Percentiles rank a stretch among this genome's conserved stretches.
phyloP scores from a whole-genome alignment of 64 coral and sea anemone genomes.

The Dendronephthya gigantea region DNA sequence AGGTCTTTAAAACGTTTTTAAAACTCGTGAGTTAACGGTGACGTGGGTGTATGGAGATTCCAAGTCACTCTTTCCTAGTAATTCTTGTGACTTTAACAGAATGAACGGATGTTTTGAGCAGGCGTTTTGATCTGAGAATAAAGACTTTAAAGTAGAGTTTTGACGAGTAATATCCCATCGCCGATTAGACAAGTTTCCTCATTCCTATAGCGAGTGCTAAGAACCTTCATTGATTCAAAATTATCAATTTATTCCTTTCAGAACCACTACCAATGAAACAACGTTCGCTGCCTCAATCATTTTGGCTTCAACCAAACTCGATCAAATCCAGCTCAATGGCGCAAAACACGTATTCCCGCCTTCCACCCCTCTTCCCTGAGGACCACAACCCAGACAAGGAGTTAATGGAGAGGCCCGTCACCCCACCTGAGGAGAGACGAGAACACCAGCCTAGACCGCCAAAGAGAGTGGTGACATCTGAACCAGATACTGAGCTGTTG shows the following conservation, averaged over 20 bases:
- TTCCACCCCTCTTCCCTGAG: conserved; percentile 79
- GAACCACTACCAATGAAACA: conserved; percentile 85
- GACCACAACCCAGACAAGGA: conserved; percentile 88
- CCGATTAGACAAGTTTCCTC: no score
- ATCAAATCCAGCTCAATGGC: conserved; percentile 78
- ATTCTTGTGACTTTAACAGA: no score
- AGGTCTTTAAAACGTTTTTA: no score
- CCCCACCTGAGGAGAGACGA: conserved; percentile 60
- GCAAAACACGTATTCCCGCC: conserved; percentile 54
- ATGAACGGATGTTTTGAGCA: no score
- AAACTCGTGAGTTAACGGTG: no score
- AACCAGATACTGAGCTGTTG: conserved; percentile 66
- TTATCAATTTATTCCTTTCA: not conserved
- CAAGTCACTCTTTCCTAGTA: no score
- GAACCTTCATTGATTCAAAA: not conserved
- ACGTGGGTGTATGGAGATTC: no score
- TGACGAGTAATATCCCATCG: no score
- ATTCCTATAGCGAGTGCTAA: no score
- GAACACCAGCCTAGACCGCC: conserved; percentile 69
- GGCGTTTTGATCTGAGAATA: no score
- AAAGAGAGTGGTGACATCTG: conserved; percentile 45
- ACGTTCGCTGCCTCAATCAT: conserved; percentile 90
- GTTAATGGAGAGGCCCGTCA: conserved; percentile 64
- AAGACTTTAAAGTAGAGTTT: no score
- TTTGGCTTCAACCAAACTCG: conserved; percentile 75